These are phyloP conservation scores for Erebia epiphron DNA, from an alignment of 2,888 invertebrate genomes.

Conservation along the genomic window DNA sequence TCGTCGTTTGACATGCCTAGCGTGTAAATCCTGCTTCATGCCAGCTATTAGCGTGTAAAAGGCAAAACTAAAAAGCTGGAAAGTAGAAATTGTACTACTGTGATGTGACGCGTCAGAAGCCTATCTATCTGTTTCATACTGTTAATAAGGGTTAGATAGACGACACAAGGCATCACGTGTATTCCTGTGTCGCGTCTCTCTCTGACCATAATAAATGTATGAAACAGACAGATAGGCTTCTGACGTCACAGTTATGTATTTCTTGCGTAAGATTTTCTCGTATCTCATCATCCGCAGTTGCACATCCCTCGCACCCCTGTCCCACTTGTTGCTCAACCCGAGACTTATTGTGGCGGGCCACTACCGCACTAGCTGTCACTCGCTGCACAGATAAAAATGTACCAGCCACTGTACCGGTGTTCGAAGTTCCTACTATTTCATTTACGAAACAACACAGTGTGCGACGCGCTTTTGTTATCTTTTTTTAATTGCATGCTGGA, in stretches of 20 bases:
- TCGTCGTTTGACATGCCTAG: no score
- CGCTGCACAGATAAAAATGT: constrained; percentile 39
- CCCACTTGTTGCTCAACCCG: constrained; percentile 62
- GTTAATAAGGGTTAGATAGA: no score
- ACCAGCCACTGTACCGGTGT: constrained; percentile 15
- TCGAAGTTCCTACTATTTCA: background rate
- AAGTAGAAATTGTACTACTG: no score
- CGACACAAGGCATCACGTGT: no score
- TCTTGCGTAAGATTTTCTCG: background rate
- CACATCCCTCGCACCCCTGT: constrained; percentile 58
- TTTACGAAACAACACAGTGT: constrained; percentile 17
- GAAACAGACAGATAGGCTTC: no score
- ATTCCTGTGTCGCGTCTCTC: no score
- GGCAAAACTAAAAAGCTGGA: no score
- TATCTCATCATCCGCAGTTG: constrained; percentile 44
- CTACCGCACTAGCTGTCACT: constrained; percentile 29
- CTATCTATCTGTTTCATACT: no score
- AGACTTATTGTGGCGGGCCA: constrained; percentile 40
- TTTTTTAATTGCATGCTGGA: constrained; percentile 30
- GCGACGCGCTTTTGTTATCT: constrained; percentile 26
- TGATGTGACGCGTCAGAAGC: no score
- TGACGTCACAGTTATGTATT: background rate
- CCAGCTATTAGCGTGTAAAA: no score
- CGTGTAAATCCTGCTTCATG: no score
- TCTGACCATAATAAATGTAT: no score